Evolutionary conservation across 2,888 invertebrate species (phyloP).

Genomic region (Rhopalosiphum nymphaeae): DNA sequence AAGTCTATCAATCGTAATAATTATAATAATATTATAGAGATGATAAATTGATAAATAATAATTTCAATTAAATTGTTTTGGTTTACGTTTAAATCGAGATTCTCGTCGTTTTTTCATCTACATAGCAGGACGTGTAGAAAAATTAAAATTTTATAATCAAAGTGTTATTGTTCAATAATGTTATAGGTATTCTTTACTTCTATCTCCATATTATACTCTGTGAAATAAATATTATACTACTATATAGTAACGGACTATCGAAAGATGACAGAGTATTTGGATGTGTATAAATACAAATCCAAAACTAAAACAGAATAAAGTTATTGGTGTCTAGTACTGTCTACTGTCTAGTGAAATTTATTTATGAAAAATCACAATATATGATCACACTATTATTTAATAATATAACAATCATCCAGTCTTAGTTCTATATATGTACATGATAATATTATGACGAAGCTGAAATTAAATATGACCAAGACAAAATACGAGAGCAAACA

Average conservation of each 20-base stretch:
- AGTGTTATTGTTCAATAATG: not conserved
- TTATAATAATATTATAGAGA: not conserved
- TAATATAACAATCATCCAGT: not conserved
- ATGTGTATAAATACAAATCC: not conserved
- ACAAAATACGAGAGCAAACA: too few relatives aligned
- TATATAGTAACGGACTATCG: not conserved
- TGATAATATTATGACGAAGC: too few relatives aligned
- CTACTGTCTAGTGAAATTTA: not conserved
- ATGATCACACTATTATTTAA: not conserved
- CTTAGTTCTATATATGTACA: too few relatives aligned
- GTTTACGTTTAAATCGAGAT: not conserved
- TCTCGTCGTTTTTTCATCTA: not conserved
- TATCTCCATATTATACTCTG: not conserved
- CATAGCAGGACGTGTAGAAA: not conserved
- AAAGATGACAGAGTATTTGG: not conserved
- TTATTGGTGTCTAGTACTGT: not conserved
- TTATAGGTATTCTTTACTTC: too few relatives aligned
- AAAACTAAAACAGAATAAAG: not conserved
- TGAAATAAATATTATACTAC: not conserved
- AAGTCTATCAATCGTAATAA: not conserved
- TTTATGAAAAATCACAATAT: not conserved
- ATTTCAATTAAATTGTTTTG: not conserved
- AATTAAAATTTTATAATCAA: not conserved
- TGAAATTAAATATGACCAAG: too few relatives aligned
- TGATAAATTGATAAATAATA: not conserved